These are phyloP conservation scores for Petrosia ficiformis DNA, from an alignment of 37 sponge, comb jelly and placozoan species.

Conservation along the genomic window DNA sequence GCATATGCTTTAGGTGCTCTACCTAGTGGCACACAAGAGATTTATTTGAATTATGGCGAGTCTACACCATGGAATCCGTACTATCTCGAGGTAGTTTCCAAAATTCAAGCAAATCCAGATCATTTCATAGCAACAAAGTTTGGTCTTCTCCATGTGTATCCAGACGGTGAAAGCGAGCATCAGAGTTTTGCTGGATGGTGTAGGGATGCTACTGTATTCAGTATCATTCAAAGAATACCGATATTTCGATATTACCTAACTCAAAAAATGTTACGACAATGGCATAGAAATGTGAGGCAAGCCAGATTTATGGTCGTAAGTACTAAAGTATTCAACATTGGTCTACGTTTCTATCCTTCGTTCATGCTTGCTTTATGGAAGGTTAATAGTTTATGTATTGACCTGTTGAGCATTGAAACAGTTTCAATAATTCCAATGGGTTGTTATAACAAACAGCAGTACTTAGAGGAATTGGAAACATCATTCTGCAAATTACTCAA, in stretches of 20 bases:
- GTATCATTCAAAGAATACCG: slow-evolving; percentile 40
- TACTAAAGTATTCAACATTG: neutral
- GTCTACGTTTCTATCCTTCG: slow-evolving; percentile 31
- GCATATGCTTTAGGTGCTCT: slow-evolving; percentile 65
- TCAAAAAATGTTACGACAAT: slow-evolving; percentile 44
- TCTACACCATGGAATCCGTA: slow-evolving; percentile 62
- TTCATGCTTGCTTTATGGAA: slow-evolving; percentile 38
- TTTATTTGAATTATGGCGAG: slow-evolving; percentile 61
- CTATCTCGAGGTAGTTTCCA: slow-evolving; percentile 50
- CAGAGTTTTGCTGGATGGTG: slow-evolving; percentile 79
- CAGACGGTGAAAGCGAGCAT: slow-evolving; percentile 53
- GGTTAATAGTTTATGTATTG: slow-evolving; percentile 37
- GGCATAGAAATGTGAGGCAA: slow-evolving; percentile 48
- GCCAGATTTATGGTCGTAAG: slow-evolving; percentile 19
- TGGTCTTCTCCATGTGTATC: slow-evolving; percentile 70
- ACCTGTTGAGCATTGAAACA: slow-evolving; percentile 44
- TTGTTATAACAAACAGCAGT: slow-evolving; percentile 10
- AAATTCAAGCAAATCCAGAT: slow-evolving; percentile 45
- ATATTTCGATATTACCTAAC: slow-evolving; percentile 54
- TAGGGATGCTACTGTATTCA: slow-evolving; percentile 61
- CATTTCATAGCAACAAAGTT: slow-evolving; percentile 79
- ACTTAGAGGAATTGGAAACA: neutral
- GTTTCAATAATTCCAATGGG: slow-evolving; percentile 18
- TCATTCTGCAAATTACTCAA: slow-evolving; percentile 3
- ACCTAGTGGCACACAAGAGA: slow-evolving; percentile 31